Evolutionary conservation across 2,888 invertebrate genomes (phyloP).

Genomic region (Tenthredo amoena): DNA sequence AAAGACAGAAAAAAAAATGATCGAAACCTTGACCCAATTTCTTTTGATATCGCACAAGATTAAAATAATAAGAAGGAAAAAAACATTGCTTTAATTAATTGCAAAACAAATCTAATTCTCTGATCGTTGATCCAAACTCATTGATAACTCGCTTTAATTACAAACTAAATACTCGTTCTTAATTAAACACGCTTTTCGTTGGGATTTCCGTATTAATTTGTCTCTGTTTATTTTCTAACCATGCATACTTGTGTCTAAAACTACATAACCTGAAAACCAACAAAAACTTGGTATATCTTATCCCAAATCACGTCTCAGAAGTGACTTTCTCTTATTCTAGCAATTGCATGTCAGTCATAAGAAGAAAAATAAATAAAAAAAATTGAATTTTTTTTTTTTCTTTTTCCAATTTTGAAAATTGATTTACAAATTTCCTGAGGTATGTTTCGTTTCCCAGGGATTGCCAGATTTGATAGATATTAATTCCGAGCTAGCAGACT

Average conservation of each 20-base stretch:
- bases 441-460: conserved; percentile 55
- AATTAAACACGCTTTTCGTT: neutral
- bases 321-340: neutral
- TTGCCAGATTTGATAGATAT: conserved; percentile 57
- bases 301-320: neutral
- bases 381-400: neutral
- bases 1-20: neutral
- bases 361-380: neutral
- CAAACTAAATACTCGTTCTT: neutral
- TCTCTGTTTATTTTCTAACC: too few species aligned
- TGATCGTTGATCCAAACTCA: neutral
- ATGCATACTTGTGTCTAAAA: neutral
- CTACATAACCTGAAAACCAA: neutral
- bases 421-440: neutral
- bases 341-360: neutral
- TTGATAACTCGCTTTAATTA: neutral
- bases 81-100: neutral
- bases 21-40: neutral
- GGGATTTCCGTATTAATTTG: neutral
- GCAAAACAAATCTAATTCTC: neutral
- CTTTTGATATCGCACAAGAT: neutral
- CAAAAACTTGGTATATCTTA: too few species aligned
- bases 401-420: neutral
- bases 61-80: neutral
- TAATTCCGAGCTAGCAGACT: conserved; percentile 61